Evolutionary conservation across 2,888 invertebrate genomes (phyloP).

Genomic region (Monoplex corrugatus): DNA sequence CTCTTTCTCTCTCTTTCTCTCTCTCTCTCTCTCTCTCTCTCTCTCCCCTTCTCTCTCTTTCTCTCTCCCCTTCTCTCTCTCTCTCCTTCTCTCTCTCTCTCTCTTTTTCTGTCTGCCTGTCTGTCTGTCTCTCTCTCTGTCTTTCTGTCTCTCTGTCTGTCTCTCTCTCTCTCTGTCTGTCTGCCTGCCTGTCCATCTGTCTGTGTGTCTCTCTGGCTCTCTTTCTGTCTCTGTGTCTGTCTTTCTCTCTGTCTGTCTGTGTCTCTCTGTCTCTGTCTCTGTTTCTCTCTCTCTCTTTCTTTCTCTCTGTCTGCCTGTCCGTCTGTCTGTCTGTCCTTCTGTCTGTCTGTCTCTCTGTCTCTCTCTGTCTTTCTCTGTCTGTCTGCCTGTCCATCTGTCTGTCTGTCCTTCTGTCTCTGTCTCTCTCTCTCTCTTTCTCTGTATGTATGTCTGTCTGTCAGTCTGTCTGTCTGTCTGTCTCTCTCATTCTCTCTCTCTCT

Average conservation of each 20-base stretch:
- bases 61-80: not conserved
- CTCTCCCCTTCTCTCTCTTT: not conserved
- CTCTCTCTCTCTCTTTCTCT: not conserved
- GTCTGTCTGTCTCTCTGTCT: not conserved
- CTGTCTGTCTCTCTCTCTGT: not conserved
- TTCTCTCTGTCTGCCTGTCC: not conserved
- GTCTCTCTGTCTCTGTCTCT: not conserved
- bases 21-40: constrained; percentile 6
- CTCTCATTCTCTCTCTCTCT: not conserved
- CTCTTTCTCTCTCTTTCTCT: not conserved
- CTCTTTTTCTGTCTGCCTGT: not conserved
- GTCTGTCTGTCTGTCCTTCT: not conserved
- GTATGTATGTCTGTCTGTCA: not conserved
- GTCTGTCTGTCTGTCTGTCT: not conserved
- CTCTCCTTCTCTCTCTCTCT: too few relatives aligned
- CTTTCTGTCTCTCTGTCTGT: not conserved
- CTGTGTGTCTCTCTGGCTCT: not conserved
- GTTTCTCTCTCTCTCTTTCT: not conserved
- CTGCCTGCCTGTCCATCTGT: not conserved
- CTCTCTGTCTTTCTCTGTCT: not conserved
- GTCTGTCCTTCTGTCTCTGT: not conserved
- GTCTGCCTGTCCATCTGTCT: not conserved
- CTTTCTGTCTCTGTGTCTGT: not conserved
- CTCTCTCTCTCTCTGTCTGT: not conserved
- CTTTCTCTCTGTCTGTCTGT: not conserved